These are phyloP conservation scores for Sepiola atlantica DNA, from an alignment of 2,888 invertebrate species.

Conservation along the genomic window DNA sequence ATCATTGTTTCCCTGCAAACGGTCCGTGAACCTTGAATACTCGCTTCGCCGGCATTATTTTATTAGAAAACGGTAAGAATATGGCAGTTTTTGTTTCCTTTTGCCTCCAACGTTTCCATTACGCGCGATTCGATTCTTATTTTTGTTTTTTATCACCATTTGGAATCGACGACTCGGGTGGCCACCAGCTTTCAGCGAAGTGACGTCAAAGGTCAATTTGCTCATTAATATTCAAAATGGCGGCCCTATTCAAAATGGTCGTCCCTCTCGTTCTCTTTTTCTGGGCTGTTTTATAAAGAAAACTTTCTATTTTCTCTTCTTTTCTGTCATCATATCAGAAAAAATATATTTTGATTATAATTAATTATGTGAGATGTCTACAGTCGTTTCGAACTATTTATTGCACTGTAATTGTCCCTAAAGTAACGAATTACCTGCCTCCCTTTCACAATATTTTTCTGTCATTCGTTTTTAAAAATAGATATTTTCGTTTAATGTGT, in stretches of 20 bases:
- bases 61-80: conserved; percentile 36
- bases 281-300: background rate
- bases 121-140: background rate
- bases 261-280: background rate
- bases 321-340: no score
- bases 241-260: background rate
- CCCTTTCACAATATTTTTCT: no score
- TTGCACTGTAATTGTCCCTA: no score
- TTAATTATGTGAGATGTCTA: no score
- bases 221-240: conserved; percentile 46
- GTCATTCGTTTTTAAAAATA: no score
- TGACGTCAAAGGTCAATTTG: conserved; percentile 46
- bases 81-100: conserved; percentile 15
- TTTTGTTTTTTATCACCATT: background rate
- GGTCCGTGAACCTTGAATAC: conserved; percentile 38
- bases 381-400: no score
- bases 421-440: no score
- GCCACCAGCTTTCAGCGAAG: conserved; percentile 34
- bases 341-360: no score
- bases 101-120: background rate
- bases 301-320: no score
- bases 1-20: conserved; percentile 46
- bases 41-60: conserved; percentile 37
- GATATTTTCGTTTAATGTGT: no score
- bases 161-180: conserved; percentile 23